A percentile compares a stretch with the other conserved stretches of the same genome.
Conservation (phyloP, 2,888 invertebrate species). For the Xestobium rufovillosum region DNA sequence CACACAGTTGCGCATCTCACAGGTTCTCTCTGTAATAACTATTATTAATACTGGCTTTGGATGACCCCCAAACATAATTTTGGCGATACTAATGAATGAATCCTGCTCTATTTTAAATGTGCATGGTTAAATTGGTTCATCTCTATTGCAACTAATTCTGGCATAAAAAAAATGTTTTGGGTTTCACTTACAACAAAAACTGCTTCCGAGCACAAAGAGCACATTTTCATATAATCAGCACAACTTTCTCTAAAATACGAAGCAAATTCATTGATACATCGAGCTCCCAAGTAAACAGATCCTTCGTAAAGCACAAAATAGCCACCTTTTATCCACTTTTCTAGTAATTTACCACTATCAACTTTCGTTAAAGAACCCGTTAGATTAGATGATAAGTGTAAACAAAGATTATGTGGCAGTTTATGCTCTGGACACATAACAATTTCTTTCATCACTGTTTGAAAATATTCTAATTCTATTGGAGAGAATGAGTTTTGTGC, state of each 20-base stretch:
- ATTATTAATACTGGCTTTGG: too few relatives aligned
- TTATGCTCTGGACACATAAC: constrained; percentile 27
- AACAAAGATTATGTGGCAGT: constrained; percentile 28
- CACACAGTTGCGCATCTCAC: too few relatives aligned
- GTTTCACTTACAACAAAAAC: constrained; percentile 35
- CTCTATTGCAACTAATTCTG: too few relatives aligned
- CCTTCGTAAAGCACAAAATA: constrained; percentile 30
- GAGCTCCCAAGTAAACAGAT: constrained; percentile 32
- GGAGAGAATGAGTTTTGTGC: constrained; percentile 28
- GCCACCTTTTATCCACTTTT: constrained; percentile 29
- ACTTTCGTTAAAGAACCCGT: constrained; percentile 26
- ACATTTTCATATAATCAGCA: constrained; percentile 27
- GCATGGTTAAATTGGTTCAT: too few relatives aligned
- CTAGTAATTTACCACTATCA: constrained; percentile 29
- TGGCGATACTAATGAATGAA: too few relatives aligned
- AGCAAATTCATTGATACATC: constrained; percentile 34
- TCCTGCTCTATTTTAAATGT: too few relatives aligned
- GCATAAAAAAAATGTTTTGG: too few relatives aligned
- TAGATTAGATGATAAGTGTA: constrained; percentile 32
- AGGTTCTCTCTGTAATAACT: too few relatives aligned
- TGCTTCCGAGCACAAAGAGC: constrained; percentile 34
- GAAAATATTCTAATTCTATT: constrained; percentile 35
- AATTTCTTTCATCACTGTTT: constrained; percentile 33
- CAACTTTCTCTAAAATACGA: constrained; percentile 30
- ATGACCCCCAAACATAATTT: too few relatives aligned